phyloP scores from a whole-genome alignment of 1,140 invertebrate genomes.

The Tenebrio molitor region DNA sequence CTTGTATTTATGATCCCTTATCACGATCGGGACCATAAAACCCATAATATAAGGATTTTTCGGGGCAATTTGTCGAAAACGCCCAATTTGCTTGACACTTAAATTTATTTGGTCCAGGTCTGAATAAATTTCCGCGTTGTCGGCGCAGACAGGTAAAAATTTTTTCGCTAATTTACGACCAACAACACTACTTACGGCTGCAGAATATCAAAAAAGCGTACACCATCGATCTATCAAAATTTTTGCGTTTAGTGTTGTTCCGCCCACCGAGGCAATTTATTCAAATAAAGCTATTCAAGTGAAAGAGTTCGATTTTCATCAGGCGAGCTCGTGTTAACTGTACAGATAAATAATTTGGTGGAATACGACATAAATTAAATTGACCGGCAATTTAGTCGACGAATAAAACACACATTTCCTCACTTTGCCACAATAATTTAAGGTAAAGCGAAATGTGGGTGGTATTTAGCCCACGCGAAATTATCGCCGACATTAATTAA shows the following conservation, averaged over 20 bases:
- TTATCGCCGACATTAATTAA: constrained; percentile 27
- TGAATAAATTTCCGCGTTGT: constrained; percentile 1
- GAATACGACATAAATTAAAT: neutral
- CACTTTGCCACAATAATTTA: constrained; percentile 16
- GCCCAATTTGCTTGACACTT: neutral
- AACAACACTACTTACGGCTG: neutral
- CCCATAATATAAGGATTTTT: constrained; percentile 2
- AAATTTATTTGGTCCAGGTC: neutral
- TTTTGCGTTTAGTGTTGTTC: neutral
- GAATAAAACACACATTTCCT: neutral
- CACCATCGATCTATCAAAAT: neutral
- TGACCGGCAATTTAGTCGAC: neutral
- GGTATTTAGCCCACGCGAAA: constrained; percentile 18
- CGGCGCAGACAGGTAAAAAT: neutral
- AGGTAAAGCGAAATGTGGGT: constrained; percentile 6
- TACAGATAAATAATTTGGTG: constrained; percentile 4
- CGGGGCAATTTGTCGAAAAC: neutral
- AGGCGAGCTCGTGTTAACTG: neutral
- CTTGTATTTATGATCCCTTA: neutral
- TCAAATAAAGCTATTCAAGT: too few species aligned
- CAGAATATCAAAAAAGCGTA: neutral
- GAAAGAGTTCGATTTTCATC: neutral
- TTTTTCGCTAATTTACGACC: neutral
- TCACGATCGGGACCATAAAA: constrained; percentile 5
- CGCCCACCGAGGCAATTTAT: neutral